Percentiles rank a stretch among this genome's conserved stretches.
Evolutionary conservation across 2,113 vertebrate genomes (phyloP).

Genomic region (Lichenostomus cassidix): DNA sequence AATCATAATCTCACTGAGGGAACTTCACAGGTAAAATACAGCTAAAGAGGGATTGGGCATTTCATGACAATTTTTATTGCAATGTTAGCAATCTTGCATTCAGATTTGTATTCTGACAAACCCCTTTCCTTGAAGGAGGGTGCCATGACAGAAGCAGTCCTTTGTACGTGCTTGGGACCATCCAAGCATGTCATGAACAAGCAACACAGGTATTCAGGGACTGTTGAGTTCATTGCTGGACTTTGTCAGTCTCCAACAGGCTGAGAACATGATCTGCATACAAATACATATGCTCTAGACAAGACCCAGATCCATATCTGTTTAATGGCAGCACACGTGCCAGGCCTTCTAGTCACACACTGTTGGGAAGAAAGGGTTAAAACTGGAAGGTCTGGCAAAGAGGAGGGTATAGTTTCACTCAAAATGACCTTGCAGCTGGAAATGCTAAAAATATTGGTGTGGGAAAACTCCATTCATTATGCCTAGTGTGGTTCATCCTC

Average conservation of each 20-base stretch:
- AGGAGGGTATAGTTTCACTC: background rate
- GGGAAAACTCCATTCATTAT: background rate
- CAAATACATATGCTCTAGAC: too few species aligned
- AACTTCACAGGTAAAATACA: background rate
- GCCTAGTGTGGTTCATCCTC: background rate
- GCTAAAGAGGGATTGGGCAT: background rate
- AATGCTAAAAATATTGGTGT: background rate
- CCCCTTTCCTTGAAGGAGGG: rapidly evolving
- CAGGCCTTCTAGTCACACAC: background rate
- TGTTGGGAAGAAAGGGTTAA: background rate
- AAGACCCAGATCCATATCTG: rapidly evolving
- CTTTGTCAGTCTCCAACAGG: background rate
- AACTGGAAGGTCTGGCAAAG: background rate
- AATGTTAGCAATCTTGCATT: background rate
- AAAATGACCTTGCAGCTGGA: background rate
- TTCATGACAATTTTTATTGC: background rate
- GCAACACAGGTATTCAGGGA: background rate
- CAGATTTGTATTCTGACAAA: background rate
- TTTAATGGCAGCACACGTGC: background rate
- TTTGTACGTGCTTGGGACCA: background rate
- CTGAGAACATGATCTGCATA: background rate
- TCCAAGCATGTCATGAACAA: background rate
- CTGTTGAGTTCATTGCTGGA: background rate
- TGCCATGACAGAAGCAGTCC: background rate
- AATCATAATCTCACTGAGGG: background rate